These are phyloP conservation scores for Baccha elongata DNA, from an alignment of 2,888 invertebrate species.

Conservation along the genomic window DNA sequence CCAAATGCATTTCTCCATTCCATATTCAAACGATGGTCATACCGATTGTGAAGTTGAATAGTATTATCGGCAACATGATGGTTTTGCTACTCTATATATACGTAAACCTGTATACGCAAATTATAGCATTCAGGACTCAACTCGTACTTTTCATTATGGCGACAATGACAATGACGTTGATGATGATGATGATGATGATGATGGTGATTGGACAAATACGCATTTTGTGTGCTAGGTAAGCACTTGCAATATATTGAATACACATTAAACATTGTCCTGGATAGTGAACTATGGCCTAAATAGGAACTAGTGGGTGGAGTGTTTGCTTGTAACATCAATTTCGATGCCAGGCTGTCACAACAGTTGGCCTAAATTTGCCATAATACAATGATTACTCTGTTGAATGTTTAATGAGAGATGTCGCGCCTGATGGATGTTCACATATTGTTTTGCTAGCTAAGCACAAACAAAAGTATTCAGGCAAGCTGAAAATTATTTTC, in stretches of 20 bases:
- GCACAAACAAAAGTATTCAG: neutral
- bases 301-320: constrained; percentile 11
- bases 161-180: constrained; percentile 1
- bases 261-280: constrained; percentile 9
- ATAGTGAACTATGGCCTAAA: neutral
- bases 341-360: constrained; percentile 4
- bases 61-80: neutral
- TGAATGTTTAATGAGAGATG: constrained; percentile 37
- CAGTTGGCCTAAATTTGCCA: constrained; percentile 24
- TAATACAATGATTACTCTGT: constrained; percentile 26
- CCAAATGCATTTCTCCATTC: constrained; percentile 49
- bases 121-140: too few relatives aligned
- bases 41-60: constrained; percentile 6
- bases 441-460: neutral
- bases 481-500: neutral
- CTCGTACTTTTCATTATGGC: too few relatives aligned
- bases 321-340: constrained; percentile 26
- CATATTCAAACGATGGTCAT: constrained; percentile 1
- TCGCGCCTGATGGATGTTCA: constrained; percentile 12
- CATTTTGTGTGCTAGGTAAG: constrained; percentile 7
- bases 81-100: neutral
- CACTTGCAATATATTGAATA: constrained; percentile 2
- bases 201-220: constrained; percentile 34
- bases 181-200: constrained; percentile 15
- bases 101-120: too few relatives aligned